Percentiles rank a stretch among this genome's conserved stretches.
Evolutionary conservation across 2,113 vertebrate genomes (phyloP).

Genomic region (western clawed frog (Xenopus tropicalis)): UCB_Xtro_10.0 CM004444.2:92327001-92327500

Average conservation of each 20-base stretch:
- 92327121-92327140: slow-evolving; percentile 63
- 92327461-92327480: not conserved
- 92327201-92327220: slow-evolving; percentile 79
- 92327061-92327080: slow-evolving; percentile 57
- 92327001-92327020: slow-evolving; percentile 41
- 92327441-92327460: not conserved
- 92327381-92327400: slow-evolving; percentile 16
- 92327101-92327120: slow-evolving; percentile 58
- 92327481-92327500: not conserved
- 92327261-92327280: slow-evolving; percentile 33
- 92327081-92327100: slow-evolving; percentile 57
- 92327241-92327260: slow-evolving; percentile 47
- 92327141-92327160: slow-evolving; percentile 68
- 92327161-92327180: slow-evolving; percentile 72
- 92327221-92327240: slow-evolving; percentile 62
- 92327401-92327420: slow-evolving; percentile 16
- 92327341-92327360: slow-evolving; percentile 26
- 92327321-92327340: fast-evolving
- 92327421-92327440: not conserved
- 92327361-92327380: slow-evolving; percentile 34
- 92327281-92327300: slow-evolving; percentile 48
- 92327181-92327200: slow-evolving; percentile 68
- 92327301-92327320: slow-evolving; percentile 23
- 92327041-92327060: slow-evolving; percentile 46
- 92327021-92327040: slow-evolving; percentile 33